Conservation (phyloP, 2,113 vertebrate species). For the Zosterops hypoxanthus region DNA sequence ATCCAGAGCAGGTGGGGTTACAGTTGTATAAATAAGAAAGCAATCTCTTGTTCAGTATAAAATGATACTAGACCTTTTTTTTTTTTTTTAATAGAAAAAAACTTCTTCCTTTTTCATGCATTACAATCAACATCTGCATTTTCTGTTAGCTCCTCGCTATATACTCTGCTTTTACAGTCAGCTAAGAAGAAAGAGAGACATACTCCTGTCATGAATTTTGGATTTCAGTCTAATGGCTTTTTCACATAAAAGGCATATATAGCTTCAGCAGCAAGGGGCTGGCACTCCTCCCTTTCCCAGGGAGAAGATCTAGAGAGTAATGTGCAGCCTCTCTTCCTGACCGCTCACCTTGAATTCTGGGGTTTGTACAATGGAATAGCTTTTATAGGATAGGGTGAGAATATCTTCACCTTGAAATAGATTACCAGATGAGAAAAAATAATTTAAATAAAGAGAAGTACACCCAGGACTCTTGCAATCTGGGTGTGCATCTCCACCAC, state of each 20-base stretch:
- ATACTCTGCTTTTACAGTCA: background rate
- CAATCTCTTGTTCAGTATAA: background rate
- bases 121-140: background rate
- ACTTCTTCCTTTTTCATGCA: background rate
- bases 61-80: background rate
- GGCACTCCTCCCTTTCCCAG: background rate
- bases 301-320: background rate
- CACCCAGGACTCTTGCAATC: background rate
- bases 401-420: background rate
- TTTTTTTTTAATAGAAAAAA: background rate
- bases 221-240: background rate
- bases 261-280: background rate
- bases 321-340: background rate
- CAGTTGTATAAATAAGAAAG: background rate
- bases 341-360: background rate
- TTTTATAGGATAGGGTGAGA: background rate
- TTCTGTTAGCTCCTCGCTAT: background rate
- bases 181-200: background rate
- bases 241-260: background rate
- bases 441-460: background rate
- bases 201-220: background rate
- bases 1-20: background rate
- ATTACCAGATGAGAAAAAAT: background rate
- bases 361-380: background rate
- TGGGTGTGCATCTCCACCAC: background rate